These are phyloP conservation scores for Panorpa germanica DNA, from an alignment of 2,888 invertebrate genomes.

Conservation along the genomic window DNA sequence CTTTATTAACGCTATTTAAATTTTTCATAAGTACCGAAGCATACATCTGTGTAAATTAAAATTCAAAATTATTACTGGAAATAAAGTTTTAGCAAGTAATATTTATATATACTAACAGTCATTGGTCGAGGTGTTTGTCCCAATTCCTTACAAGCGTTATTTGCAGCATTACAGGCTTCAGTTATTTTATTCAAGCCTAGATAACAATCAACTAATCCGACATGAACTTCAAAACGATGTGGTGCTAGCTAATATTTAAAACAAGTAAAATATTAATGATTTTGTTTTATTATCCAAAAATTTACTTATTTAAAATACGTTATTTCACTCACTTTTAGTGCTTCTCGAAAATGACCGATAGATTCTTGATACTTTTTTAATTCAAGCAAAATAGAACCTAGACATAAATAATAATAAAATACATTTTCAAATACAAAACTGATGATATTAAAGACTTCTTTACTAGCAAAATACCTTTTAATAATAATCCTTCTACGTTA, in stretches of 20 bases:
- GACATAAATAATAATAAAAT: too few relatives aligned
- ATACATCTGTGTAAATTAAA: conserved; percentile 39
- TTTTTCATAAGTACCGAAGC: conserved; percentile 55
- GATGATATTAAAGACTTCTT: too few relatives aligned
- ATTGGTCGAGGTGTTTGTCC: conserved; percentile 53
- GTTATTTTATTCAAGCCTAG: conserved; percentile 42
- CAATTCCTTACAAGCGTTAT: conserved; percentile 48
- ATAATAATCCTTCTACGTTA: conserved; percentile 50
- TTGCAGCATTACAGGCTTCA: conserved; percentile 55
- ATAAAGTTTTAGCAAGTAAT: neutral
- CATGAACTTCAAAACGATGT: conserved; percentile 42
- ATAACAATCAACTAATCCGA: conserved; percentile 60
- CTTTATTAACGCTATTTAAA: conserved; percentile 28
- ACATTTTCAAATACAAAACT: too few relatives aligned
- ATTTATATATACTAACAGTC: conserved; percentile 31
- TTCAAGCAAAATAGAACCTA: conserved; percentile 18
- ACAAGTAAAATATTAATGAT: too few relatives aligned
- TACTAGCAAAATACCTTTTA: conserved; percentile 46
- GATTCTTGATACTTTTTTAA: conserved; percentile 20
- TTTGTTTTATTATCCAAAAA: too few relatives aligned
- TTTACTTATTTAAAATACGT: too few relatives aligned
- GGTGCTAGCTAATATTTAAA: conserved; percentile 16
- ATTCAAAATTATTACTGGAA: neutral
- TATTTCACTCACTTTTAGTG: conserved; percentile 14
- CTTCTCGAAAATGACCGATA: conserved; percentile 17